Base-by-base conservation (phyloP, 2,888 invertebrate genomes). In the Anoplius nigerrimus region DNA sequence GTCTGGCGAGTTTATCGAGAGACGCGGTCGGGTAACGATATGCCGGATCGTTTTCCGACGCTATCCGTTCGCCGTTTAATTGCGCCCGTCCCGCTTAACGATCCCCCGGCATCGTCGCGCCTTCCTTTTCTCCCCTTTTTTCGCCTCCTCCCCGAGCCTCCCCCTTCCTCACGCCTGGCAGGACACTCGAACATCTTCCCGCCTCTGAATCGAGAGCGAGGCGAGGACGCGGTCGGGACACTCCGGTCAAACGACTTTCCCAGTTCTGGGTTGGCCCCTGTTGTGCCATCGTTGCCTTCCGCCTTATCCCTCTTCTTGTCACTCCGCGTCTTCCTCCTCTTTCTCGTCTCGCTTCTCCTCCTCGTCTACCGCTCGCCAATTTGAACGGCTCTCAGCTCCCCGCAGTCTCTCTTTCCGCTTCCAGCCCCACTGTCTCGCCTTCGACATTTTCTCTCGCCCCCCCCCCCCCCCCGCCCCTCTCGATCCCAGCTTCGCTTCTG, bases 51-150 rank as follows among this genome's bases (percentile, higher is more conserved):
- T 48, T 48, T 48, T 34, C 34, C 34, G 34, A 34, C 34, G 34
- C 34, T 34, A 34, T 6, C n/a, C 34, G 34, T 34, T 34, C 34
- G 34, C 8, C 48, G 48, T 48, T 48, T 48, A 48, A 48, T 48
- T 48, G 48, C 48, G 8, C 18, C 48, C 48, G 18, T 48, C n/a
- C 18, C 16, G 48, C 48, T 16, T 48, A 48, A 48, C 48, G 48
- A 48, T 48, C 48, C n/a, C 48, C 13, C n/a, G n/a, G 13, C 1
- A 48, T 48, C 3, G 16, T 16, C 48, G 48, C 8, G 48, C 4
- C n/a, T 15, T 48, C n/a, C n/a, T 48, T 18, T 6, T n/a, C n/a
- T n/a, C n/a, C n/a, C n/a, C n/a, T n/a, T n/a, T n/a, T n/a, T n/a
- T n/a, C n/a, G n/a, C n/a, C n/a, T n/a, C n/a, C n/a, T n/a, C n/a